A percentile compares a stretch with the other conserved stretches of the same genome.
These are phyloP conservation scores for Acanthornis magna DNA, from an alignment of 2,797 vertebrate genomes.

Conservation along the genomic window DNA sequence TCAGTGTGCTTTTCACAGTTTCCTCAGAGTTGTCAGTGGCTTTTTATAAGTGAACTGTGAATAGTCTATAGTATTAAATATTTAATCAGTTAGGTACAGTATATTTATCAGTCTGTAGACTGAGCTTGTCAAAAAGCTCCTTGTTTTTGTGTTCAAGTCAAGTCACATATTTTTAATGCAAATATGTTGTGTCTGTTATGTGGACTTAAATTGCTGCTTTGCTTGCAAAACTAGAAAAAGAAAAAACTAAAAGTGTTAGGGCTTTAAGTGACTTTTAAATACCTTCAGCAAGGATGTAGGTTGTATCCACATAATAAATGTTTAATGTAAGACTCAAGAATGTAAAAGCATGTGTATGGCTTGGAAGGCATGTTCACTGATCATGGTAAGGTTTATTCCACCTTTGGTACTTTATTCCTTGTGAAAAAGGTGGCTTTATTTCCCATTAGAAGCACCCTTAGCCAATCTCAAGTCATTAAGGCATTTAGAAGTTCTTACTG, in stretches of 20 bases:
- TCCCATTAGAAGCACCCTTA: not conserved
- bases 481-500: not conserved
- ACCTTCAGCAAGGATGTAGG: not conserved
- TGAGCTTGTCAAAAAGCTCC: constrained; percentile 35
- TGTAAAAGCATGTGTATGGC: not conserved
- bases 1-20: constrained; percentile 45
- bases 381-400: not conserved
- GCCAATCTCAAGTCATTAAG: not conserved
- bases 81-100: constrained; percentile 58
- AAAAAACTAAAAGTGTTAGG: constrained; percentile 5
- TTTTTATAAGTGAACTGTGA: constrained; percentile 51
- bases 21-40: constrained; percentile 4
- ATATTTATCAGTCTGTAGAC: constrained; percentile 44
- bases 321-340: not conserved
- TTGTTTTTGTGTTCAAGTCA: constrained; percentile 40
- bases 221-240: constrained; percentile 22
- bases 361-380: not conserved
- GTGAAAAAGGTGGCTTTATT: not conserved
- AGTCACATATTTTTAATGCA: constrained; percentile 42
- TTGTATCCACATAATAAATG: not conserved
- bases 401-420: not conserved
- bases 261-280: constrained; percentile 29
- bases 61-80: constrained; percentile 65
- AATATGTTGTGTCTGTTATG: constrained; percentile 33
- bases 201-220: constrained; percentile 42